Conservation (phyloP, 2,888 invertebrate genomes). For the Ormyrus pomaceus region DNA sequence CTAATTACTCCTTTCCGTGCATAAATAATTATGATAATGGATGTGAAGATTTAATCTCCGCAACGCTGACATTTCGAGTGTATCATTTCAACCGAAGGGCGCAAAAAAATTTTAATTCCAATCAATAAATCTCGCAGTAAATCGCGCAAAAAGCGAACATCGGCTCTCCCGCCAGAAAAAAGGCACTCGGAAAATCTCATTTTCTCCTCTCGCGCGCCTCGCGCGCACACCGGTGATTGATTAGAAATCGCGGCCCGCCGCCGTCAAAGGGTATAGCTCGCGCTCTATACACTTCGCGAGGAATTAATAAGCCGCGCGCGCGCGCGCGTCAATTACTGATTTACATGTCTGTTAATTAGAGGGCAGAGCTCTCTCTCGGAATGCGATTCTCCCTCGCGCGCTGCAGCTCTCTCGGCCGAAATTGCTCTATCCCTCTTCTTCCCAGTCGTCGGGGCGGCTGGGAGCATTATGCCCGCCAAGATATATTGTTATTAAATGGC, state of each 20-base stretch:
- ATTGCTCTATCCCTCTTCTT: conserved; percentile 40
- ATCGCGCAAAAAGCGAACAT: too few relatives aligned
- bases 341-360: conserved; percentile 48
- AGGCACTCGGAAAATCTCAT: too few relatives aligned
- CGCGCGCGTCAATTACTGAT: conserved; percentile 46
- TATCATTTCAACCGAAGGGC: not conserved
- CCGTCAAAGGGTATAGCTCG: not conserved
- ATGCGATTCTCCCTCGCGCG: conserved; percentile 18
- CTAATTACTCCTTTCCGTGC: conserved; percentile 18
- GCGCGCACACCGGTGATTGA: conserved; percentile 1
- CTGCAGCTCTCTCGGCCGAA: not conserved
- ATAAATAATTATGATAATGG: conserved; percentile 41
- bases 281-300: too few relatives aligned
- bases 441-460: not conserved
- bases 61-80: conserved; percentile 7
- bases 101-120: too few relatives aligned
- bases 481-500: conserved; percentile 76
- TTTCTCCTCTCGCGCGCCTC: too few relatives aligned
- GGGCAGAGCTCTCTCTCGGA: not conserved
- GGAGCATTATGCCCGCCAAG: conserved; percentile 66
- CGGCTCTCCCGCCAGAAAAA: too few relatives aligned
- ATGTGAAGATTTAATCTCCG: conserved; percentile 19
- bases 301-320: conserved; percentile 8
- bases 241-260: not conserved
- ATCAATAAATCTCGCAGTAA: too few relatives aligned